Percentiles rank a stretch among this genome's conserved stretches.
These are phyloP conservation scores for Rhinoraja longicauda DNA, from an alignment of 2,797 vertebrate species.

Conservation along the genomic window DNA sequence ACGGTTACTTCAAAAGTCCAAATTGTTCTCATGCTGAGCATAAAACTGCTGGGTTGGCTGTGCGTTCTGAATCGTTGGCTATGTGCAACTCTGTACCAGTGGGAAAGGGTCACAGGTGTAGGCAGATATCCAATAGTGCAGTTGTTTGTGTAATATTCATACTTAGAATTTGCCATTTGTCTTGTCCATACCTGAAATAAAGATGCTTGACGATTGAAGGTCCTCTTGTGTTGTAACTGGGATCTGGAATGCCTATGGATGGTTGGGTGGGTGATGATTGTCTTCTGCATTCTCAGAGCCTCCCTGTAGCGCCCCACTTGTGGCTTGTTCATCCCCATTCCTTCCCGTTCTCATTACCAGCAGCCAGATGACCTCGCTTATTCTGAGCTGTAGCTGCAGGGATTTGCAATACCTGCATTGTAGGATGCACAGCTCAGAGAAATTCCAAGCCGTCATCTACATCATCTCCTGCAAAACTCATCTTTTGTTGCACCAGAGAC, in stretches of 20 bases:
- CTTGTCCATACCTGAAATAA: conserved; percentile 9
- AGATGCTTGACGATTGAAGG: background rate
- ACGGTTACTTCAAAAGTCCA: background rate
- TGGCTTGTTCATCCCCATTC: background rate
- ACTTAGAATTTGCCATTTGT: background rate
- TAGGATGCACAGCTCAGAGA: no score
- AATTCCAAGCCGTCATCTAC: background rate
- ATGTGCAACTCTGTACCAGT: background rate
- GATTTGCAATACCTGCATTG: background rate
- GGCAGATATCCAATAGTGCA: background rate
- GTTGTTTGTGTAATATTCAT: background rate
- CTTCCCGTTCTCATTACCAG: background rate
- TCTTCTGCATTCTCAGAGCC: background rate
- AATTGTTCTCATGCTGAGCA: background rate
- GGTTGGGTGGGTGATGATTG: background rate
- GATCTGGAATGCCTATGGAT: background rate
- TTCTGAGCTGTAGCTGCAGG: background rate
- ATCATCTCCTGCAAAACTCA: background rate
- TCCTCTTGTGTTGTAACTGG: background rate
- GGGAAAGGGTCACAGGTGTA: background rate
- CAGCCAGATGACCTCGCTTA: background rate
- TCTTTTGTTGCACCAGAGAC: background rate
- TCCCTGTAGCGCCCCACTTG: background rate
- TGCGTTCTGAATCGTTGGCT: background rate
- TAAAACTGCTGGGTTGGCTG: background rate